These are phyloP conservation scores for Peribatodes rhomboidaria DNA, from an alignment of 2,888 invertebrate genomes.

Conservation along the genomic window DNA sequence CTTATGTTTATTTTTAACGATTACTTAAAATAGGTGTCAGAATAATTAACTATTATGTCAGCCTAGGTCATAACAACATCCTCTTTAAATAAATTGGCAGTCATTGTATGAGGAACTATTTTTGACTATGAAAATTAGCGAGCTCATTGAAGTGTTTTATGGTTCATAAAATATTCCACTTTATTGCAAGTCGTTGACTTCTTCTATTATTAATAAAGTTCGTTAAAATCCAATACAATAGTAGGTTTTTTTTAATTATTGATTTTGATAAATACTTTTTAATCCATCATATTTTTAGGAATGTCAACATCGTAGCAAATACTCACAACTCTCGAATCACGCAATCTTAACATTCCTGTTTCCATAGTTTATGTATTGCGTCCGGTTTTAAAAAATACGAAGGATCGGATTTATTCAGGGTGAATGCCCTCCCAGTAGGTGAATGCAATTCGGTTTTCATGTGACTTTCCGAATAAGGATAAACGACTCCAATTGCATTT, in stretches of 20 bases:
- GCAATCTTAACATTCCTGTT: slow-evolving; percentile 27
- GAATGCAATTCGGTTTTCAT: slow-evolving; percentile 30
- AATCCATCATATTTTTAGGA: background rate
- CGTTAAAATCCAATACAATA: too few relatives aligned
- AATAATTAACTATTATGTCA: slow-evolving; percentile 25
- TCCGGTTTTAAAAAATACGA: slow-evolving; percentile 24
- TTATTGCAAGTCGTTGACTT: slow-evolving; percentile 1
- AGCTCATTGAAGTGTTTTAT: background rate
- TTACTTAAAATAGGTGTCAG: slow-evolving; percentile 25
- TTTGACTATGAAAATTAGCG: slow-evolving; percentile 5
- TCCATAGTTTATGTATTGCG: slow-evolving; percentile 28
- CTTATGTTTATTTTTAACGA: slow-evolving; percentile 18
- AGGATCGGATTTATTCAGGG: slow-evolving; percentile 18
- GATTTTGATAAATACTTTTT: background rate
- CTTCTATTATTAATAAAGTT: background rate
- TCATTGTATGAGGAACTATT: slow-evolving; percentile 13
- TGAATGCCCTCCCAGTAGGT: slow-evolving; percentile 37
- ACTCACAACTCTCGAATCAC: slow-evolving; percentile 9
- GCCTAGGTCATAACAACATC: slow-evolving; percentile 16
- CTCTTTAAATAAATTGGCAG: slow-evolving; percentile 26
- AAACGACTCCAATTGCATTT: slow-evolving; percentile 12
- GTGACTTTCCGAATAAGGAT: slow-evolving; percentile 26
- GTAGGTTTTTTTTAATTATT: background rate
- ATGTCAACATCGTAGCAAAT: slow-evolving; percentile 11
- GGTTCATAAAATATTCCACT: background rate